Evolutionary conservation across 2,113 vertebrate species (phyloP).

Genomic region (Hipposideros armiger): DNA sequence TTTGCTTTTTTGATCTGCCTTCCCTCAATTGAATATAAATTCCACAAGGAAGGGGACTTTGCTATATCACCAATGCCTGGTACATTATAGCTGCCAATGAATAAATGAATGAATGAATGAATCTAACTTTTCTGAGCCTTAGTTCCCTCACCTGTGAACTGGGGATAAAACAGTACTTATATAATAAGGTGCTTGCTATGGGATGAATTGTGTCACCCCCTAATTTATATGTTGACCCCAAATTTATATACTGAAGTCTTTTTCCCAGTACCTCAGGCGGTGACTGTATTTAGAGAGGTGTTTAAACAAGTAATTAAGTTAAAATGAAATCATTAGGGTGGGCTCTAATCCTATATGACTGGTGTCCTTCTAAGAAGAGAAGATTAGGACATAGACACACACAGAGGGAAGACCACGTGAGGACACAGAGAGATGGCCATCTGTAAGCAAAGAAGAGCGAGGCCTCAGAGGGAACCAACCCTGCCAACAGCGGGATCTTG

Average conservation of each 20-base stretch:
- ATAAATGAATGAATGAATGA: background rate
- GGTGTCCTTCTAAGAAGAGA: background rate
- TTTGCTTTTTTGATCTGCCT: background rate
- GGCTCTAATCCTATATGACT: background rate
- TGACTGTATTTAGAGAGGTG: background rate
- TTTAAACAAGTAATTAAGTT: background rate
- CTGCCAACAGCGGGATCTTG: background rate
- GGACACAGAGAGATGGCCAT: background rate
- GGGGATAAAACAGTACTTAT: background rate
- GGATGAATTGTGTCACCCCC: background rate
- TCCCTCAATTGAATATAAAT: background rate
- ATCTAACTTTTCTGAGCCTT: background rate
- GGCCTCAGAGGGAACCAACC: background rate
- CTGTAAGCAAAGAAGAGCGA: background rate
- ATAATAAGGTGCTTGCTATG: background rate
- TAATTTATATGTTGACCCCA: background rate
- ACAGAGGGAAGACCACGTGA: background rate
- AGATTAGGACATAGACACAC: background rate
- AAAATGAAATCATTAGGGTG: background rate
- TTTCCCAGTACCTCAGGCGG: background rate
- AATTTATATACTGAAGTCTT: background rate
- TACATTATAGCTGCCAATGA: background rate
- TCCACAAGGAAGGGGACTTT: background rate
- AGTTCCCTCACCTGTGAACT: background rate
- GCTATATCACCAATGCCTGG: background rate